Conservation (phyloP, 2,888 invertebrate genomes). For the Saturnia japonica region DNA sequence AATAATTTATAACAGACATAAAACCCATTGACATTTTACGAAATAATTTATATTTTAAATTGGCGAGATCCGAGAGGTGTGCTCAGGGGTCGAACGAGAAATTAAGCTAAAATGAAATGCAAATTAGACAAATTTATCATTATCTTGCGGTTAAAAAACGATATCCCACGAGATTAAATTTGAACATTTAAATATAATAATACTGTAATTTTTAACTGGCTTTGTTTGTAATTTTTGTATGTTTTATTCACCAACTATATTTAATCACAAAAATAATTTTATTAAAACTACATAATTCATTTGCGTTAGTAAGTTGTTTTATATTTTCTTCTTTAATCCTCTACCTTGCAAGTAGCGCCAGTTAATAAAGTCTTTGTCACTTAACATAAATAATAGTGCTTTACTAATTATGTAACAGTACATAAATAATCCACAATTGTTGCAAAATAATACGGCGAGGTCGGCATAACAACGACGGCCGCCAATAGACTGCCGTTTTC, state of each 20-base stretch:
- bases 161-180: conserved; percentile 48
- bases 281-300: too few species aligned
- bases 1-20: conserved; percentile 7
- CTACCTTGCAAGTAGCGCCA: too few species aligned
- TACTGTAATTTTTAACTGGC: conserved; percentile 10
- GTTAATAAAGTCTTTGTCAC: too few species aligned
- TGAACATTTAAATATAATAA: conserved; percentile 17
- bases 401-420: too few species aligned
- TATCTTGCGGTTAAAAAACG: conserved; percentile 64
- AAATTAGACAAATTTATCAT: conserved; percentile 77
- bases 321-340: too few species aligned
- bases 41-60: conserved; percentile 40
- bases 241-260: not conserved
- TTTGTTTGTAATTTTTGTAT: not conserved
- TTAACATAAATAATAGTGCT: too few species aligned
- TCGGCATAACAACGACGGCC: too few species aligned
- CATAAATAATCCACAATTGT: not conserved
- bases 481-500: too few species aligned
- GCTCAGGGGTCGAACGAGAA: conserved; percentile 41
- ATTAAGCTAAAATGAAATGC: conserved; percentile 70
- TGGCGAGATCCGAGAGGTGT: conserved; percentile 18
- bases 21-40: conserved; percentile 28
- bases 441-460: not conserved
- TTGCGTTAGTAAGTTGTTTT: too few species aligned
- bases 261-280: not conserved